These are phyloP conservation scores for Paramisgurnus dabryanus DNA, from an alignment of 2,113 vertebrate species.

Conservation along the genomic window DNA sequence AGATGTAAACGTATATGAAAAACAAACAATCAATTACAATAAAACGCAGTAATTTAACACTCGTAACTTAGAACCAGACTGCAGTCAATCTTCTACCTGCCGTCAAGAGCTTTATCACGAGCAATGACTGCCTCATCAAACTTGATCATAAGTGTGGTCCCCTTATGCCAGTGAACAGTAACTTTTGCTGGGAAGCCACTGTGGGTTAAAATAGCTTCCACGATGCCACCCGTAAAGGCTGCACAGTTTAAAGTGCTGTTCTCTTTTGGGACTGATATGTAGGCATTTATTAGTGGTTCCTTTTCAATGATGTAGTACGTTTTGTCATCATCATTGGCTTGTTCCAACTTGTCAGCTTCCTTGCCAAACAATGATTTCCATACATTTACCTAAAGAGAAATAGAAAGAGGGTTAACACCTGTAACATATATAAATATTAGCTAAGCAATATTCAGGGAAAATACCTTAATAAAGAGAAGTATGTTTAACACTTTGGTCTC, in stretches of 20 bases:
- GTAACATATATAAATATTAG: no score
- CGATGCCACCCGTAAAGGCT: conserved; percentile 87
- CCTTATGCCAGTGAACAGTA: conserved; percentile 94
- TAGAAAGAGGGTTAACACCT: conserved; percentile 3
- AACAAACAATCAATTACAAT: no score
- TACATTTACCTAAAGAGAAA: conserved; percentile 62
- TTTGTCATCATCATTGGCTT: conserved; percentile 92
- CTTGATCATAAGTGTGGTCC: conserved; percentile 97
- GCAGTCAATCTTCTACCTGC: conserved; percentile 71
- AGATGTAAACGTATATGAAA: not conserved
- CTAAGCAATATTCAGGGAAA: no score
- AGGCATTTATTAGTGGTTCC: conserved; percentile 89
- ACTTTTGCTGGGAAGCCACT: conserved; percentile 92
- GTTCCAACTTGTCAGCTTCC: conserved; percentile 93
- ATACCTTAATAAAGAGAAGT: conserved; percentile 81
- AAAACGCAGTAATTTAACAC: no score
- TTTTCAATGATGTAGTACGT: conserved; percentile 95
- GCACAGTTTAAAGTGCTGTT: conserved; percentile 95
- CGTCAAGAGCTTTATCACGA: conserved; percentile 86
- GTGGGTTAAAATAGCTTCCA: conserved; percentile 88
- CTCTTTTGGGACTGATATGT: conserved; percentile 91
- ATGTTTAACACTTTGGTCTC: conserved; percentile 90
- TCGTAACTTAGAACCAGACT: conserved; percentile 1
- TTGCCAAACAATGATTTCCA: conserved; percentile 92
- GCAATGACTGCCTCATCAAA: conserved; percentile 89